Evolutionary conservation across 2,888 invertebrate species (phyloP), one percentile per base, ranked within the genome.

Genomic region (Campaea margaritaria): DNA sequence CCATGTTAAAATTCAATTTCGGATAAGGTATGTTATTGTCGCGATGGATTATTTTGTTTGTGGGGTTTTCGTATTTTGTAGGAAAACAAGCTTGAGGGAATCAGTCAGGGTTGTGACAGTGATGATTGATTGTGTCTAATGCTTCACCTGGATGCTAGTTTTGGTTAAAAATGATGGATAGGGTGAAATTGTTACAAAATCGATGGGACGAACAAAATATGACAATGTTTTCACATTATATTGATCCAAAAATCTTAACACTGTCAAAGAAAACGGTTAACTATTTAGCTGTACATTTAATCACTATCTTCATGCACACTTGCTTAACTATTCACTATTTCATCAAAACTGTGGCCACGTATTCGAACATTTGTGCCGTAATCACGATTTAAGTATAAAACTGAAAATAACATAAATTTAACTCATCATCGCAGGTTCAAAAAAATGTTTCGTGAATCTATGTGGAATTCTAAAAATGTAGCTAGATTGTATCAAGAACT

Each of bases 41-140:
- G 54, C 45, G 39, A 42, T 53, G 28, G 45, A 58, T 58, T 60
- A 58, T 59, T 54, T 38, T 51, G 47, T 58, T 64, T 60, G 44
- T 54, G 51, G 11, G 47, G 34, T 53, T 36, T 49, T 34, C 38
- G n/a, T 54, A 52, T 55, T 64, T 60, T 46, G 49, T 57, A 45
- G 39, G 10, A 41, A 54, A 27, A 54, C 49, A 44, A 41, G 60
- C 55, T 59, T 38, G 38, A n/a, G 47, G 58, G 49, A 58, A 58
- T 39, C 48, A 60, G 60, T 39, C 45, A 36, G 39, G 36, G 38
- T 39, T 39, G 59, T 58, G 67, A 65, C 67, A 65, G 58, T 53
- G 36, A 55, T 63, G 62, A 67, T 67, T 65, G 62, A 67, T 65
- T 61, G 55, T 43, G 54, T 58, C 41, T 54, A 59, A 55, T 57